phyloP scores from a whole-genome alignment of 2,113 vertebrate genomes.

The Proterorhinus semilunaris region DNA sequence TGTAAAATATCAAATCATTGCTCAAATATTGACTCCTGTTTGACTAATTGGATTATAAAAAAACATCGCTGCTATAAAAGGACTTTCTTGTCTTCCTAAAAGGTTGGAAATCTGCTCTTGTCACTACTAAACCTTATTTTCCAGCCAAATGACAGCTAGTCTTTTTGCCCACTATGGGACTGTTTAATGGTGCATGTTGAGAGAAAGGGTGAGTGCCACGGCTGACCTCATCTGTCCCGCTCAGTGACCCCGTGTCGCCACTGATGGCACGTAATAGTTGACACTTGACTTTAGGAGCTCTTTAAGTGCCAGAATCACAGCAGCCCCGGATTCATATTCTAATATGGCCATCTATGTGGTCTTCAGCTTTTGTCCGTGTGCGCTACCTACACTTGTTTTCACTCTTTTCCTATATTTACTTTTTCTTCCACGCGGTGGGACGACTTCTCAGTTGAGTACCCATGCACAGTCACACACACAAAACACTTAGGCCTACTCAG shows the following conservation, averaged over 20 bases:
- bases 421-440: conserved; percentile 4
- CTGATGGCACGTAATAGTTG: conserved; percentile 71
- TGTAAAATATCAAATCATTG: conserved; percentile 56
- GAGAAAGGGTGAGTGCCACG: conserved; percentile 44
- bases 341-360: conserved; percentile 58
- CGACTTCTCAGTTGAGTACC: conserved; percentile 22
- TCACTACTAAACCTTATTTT: conserved; percentile 34
- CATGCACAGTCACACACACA: conserved; percentile 23
- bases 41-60: conserved; percentile 40
- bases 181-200: conserved; percentile 70
- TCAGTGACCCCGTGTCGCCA: conserved; percentile 68
- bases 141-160: conserved; percentile 55
- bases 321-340: conserved; percentile 62
- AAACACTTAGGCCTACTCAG: conserved; percentile 53
- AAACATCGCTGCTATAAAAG: conserved; percentile 22
- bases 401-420: conserved; percentile 33
- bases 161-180: conserved; percentile 56
- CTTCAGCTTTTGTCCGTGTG: conserved; percentile 47
- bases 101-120: conserved; percentile 34
- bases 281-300: conserved; percentile 70
- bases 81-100: conserved; percentile 13
- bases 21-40: conserved; percentile 54
- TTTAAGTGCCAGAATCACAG: conserved; percentile 63
- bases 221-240: conserved; percentile 61
- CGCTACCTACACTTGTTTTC: conserved; percentile 43